Evolutionary conservation across 2,888 invertebrate species (phyloP).

Genomic region (Rhaphigaster nebulosa): DNA sequence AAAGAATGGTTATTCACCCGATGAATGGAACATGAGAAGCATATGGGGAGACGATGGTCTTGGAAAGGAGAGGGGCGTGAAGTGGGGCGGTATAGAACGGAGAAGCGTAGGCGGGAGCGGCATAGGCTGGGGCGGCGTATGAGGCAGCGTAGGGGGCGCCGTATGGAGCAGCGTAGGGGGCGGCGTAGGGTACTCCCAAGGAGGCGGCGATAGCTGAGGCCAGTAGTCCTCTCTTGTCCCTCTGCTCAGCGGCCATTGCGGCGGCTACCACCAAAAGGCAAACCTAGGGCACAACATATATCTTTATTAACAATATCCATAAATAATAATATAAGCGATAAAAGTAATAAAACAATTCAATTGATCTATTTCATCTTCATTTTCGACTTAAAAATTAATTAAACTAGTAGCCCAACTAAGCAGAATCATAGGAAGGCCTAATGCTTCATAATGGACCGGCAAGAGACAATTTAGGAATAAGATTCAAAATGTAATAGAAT

Average conservation of each 20-base stretch:
- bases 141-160: background rate
- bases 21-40: slow-evolving; percentile 31
- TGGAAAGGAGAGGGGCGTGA: slow-evolving; percentile 43
- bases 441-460: too few species aligned
- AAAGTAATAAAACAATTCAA: too few species aligned
- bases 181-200: background rate
- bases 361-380: too few species aligned
- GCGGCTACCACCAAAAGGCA: slow-evolving; percentile 49
- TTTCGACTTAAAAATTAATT: too few species aligned
- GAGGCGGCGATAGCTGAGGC: slow-evolving; percentile 46
- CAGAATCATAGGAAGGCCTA: too few species aligned
- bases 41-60: slow-evolving; percentile 28
- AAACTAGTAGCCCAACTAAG: too few species aligned
- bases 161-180: background rate
- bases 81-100: slow-evolving; percentile 28
- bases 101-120: slow-evolving; percentile 3
- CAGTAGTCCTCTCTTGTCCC: slow-evolving; percentile 52
- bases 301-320: too few species aligned
- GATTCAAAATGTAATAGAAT: too few species aligned
- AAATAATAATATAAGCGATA: too few species aligned
- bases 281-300: background rate
- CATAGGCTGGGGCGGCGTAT: background rate
- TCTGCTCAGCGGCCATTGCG: slow-evolving; percentile 50
- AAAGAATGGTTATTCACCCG: background rate
- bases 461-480: too few species aligned